These are phyloP conservation scores for Neogobius melanostomus DNA, from an alignment of 2,113 vertebrate species.

Conservation along the genomic window DNA sequence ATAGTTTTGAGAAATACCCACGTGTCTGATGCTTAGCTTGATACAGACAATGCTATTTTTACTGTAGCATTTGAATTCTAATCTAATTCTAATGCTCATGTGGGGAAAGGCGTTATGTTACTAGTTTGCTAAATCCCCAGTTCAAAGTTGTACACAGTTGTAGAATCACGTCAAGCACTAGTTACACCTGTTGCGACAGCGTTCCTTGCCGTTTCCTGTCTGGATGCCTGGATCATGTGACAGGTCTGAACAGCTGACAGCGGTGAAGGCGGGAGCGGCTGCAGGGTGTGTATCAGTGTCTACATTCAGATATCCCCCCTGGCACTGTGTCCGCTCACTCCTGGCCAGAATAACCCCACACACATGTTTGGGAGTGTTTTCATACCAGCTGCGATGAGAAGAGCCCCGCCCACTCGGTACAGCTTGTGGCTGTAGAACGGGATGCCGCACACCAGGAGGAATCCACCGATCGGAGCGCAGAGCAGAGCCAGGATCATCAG, in stretches of 20 bases:
- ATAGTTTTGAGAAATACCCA: too few species aligned
- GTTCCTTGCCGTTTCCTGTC: conserved; percentile 1
- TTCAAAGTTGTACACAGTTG: too few species aligned
- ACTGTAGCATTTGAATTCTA: too few species aligned
- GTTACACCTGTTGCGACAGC: conserved; percentile 53
- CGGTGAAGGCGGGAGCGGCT: conserved; percentile 13
- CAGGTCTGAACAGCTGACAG: conserved; percentile 57
- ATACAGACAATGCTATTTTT: too few species aligned
- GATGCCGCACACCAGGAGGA: conserved; percentile 83
- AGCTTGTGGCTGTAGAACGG: conserved; percentile 80
- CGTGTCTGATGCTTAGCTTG: too few species aligned
- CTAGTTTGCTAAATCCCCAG: too few species aligned
- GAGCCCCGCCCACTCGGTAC: conserved; percentile 81
- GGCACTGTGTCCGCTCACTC: conserved; percentile 3
- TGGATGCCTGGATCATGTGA: conserved; percentile 42
- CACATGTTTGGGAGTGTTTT: conserved; percentile 18
- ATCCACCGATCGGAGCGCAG: conserved; percentile 74
- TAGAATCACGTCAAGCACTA: conserved; percentile 6
- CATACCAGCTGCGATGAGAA: conserved; percentile 82
- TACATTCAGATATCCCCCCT: conserved; percentile 4
- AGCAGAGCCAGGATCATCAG: conserved; percentile 79
- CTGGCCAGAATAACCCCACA: conserved; percentile 2
- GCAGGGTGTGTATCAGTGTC: conserved; percentile 20
- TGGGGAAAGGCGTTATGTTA: too few species aligned
- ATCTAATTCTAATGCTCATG: too few species aligned